These are phyloP conservation scores for Lasius fuliginosus DNA, from an alignment of 2,888 invertebrate species.

Conservation along the genomic window DNA sequence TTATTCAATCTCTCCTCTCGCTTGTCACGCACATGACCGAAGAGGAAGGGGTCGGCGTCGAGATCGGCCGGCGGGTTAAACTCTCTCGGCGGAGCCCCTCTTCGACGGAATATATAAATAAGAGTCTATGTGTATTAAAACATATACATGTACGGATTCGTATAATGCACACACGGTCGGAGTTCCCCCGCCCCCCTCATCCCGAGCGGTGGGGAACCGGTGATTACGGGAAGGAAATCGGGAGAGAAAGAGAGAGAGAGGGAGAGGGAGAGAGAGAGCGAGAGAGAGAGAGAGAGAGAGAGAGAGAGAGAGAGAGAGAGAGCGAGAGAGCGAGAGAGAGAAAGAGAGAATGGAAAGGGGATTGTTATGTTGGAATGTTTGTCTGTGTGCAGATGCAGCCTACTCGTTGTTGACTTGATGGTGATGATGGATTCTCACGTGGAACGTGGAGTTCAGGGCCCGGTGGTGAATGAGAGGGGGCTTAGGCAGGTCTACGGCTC, in stretches of 20 bases:
- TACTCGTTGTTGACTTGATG: slow-evolving; percentile 85
- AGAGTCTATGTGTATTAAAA: slow-evolving; percentile 37
- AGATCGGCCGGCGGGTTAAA: slow-evolving; percentile 42
- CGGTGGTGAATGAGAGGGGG: slow-evolving; percentile 77
- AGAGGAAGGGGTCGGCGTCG: slow-evolving; percentile 48
- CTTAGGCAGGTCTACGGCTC: slow-evolving; percentile 84
- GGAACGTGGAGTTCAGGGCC: slow-evolving; percentile 81
- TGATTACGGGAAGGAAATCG: slow-evolving; percentile 45
- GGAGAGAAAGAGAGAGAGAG: slow-evolving; percentile 55
- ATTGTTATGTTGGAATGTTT: slow-evolving; percentile 87
- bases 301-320: slow-evolving; percentile 35
- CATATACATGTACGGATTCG: slow-evolving; percentile 50
- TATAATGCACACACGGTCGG: slow-evolving; percentile 49
- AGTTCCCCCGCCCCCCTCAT: slow-evolving; percentile 13
- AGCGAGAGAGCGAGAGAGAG: slow-evolving; percentile 41
- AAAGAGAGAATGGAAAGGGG: slow-evolving; percentile 73
- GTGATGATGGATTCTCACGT: slow-evolving; percentile 82
- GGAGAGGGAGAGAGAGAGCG: slow-evolving; percentile 61
- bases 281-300: slow-evolving; percentile 61
- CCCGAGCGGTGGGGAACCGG: slow-evolving; percentile 35
- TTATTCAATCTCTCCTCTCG: slow-evolving; percentile 75
- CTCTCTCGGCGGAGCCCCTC: slow-evolving; percentile 39
- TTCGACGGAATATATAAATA: slow-evolving; percentile 32
- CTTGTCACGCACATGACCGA: slow-evolving; percentile 75
- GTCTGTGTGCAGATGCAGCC: slow-evolving; percentile 87